Base-by-base conservation (phyloP, 2,888 invertebrate genomes). In the Drosophila anceps region DNA sequence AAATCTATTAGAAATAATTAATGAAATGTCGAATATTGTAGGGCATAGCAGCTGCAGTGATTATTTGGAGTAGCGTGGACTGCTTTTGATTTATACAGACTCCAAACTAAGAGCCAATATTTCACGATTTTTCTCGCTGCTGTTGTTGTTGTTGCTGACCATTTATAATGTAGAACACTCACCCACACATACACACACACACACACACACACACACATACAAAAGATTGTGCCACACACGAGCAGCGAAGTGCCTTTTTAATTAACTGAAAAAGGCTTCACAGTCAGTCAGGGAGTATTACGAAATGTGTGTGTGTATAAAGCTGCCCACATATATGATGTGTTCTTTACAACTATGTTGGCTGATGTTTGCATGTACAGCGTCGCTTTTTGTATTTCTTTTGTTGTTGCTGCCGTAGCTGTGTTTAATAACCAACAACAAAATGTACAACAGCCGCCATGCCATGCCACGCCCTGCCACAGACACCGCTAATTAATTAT, bases 211-310 rank as follows among this genome's bases (percentile, higher is more conserved):
- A 50, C 10, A 24, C 20, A 50, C 13, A 27, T 15, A 58, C 15
- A 44, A 8, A 27, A 29, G 46, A 29, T 48, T 27, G 46, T 43
- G 15, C 46, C 53, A 35, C 43, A 62, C 58, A 71, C 27, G 33
- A 6, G 48, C 41, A 59, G 55, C 64, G 24, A 82, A 82, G 81
- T 76, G 65, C 76, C 80, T 80, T 76, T 81, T 81, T 81, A 81
- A 81, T 81, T 81, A 81, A 81, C 81, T 81, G 81, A 76, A 81
- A 81, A 82, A 74, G 76, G 81, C 81, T 77, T 76, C 80, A 67
- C 71, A 69, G 66, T 69, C 67, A 62, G 64, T 60, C 61, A 31
- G 55, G 51, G 48, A 66, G 68, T 48, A 70, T 61, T 68, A 71
- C 60, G 53, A 64, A 53, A 61, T 55, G 53, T 55, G 46, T 29